Base-by-base conservation (phyloP, 2,888 invertebrate genomes). In the Lasioglossum villosulum region DNA sequence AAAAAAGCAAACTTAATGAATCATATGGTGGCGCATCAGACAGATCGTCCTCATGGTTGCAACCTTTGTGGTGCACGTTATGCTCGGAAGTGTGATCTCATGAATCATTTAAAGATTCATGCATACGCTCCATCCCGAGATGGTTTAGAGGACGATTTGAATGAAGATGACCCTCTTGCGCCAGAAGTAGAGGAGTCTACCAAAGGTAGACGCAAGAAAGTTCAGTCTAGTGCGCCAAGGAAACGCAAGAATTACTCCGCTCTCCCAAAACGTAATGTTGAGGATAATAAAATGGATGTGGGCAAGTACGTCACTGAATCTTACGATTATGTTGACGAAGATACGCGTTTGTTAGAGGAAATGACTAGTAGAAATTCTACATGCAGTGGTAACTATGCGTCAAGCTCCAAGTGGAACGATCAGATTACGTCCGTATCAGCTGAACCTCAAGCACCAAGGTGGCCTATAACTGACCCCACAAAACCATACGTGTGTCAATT, bases 21-120 rank as follows among this genome's bases (percentile, higher is more conserved):
- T 94, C 98, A 98, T 94, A 98, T 98, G 97, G 97, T 98, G 10
- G 97, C 98, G 0, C 98, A 98, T 95, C 98, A 98, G 95, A 97
- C 97, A 74, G 98, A 98, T 95, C 96, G 98, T 14, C 97, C 98
- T 4, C 97, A 98, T 93, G 97, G 97, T 23, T 98, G 98, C 94
- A 98, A 98, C 94, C 95, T 98, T 79, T 98, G 98, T 93, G 98
- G 98, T 0, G 97, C 97, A 34, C 96, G 98, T 4, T 98, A 98
- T 93, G 97, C 97, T 39, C 96, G 98, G 83, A 97, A 97, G 91
- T 97, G 97, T 87, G 98, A 98, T 95, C 96, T 98, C 73, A 97
- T 98, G 96, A 97, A 97, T 95, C 98, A 98, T 93, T 96, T 98
- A 78, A 98, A 98, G 93, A 97, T 97, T 27, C 98, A 98, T 92